Evolutionary conservation across 2,888 invertebrate species (phyloP).

Genomic region (Catonia carolina): DNA sequence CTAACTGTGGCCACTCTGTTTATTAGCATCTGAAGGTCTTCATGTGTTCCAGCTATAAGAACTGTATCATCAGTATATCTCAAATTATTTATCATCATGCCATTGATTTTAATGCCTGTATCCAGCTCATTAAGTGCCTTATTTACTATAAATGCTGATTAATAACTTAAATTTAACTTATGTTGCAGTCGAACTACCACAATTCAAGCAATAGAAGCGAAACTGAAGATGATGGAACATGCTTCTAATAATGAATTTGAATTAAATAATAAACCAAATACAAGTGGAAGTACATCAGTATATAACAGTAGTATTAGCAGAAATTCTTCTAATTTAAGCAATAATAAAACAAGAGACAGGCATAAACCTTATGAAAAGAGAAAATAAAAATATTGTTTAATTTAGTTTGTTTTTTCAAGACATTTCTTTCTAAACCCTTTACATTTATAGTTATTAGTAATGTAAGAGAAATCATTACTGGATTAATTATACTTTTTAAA

Average conservation of each 20-base stretch:
- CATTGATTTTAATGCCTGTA: too few relatives aligned
- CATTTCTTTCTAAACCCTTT: not conserved
- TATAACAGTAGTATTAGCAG: not conserved
- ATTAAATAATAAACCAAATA: constrained; percentile 21
- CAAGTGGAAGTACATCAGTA: too few relatives aligned
- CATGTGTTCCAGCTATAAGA: too few relatives aligned
- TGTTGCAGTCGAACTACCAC: constrained; percentile 62
- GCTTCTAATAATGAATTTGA: constrained; percentile 23
- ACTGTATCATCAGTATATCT: too few relatives aligned
- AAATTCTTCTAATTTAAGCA: not conserved
- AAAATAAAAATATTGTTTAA: not conserved
- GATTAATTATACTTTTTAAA: too few relatives aligned
- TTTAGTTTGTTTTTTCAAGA: not conserved
- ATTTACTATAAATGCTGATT: too few relatives aligned
- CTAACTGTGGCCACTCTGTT: too few relatives aligned
- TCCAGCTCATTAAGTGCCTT: too few relatives aligned
- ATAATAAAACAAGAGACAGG: not conserved
- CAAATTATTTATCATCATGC: too few relatives aligned
- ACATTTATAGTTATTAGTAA: too few relatives aligned
- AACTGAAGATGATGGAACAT: constrained; percentile 69
- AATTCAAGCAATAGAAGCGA: constrained; percentile 83
- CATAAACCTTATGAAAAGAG: constrained; percentile 16
- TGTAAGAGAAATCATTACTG: too few relatives aligned
- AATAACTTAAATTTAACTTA: constrained; percentile 23
- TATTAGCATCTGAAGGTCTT: too few relatives aligned